These are phyloP conservation scores for Stichodactyla helianthus DNA, from an alignment of 64 coral and sea anemone genomes.

Conservation along the genomic window DNA sequence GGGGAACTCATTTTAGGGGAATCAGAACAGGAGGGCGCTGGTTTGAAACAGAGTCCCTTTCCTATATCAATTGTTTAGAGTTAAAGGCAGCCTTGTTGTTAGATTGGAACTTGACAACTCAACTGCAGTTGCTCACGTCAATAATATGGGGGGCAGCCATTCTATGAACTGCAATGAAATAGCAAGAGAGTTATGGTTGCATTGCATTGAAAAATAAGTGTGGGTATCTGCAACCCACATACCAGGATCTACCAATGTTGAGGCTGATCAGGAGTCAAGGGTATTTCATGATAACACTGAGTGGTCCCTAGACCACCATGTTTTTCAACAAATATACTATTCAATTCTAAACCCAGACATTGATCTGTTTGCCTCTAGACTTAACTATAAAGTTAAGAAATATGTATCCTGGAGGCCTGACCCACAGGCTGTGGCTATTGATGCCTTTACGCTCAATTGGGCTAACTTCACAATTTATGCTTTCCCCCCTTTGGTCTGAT, in stretches of 20 bases:
- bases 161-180: conserved; percentile 30
- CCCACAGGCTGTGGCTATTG: conserved; percentile 11
- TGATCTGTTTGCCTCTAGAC: conserved; percentile 53
- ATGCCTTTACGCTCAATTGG: conserved; percentile 35
- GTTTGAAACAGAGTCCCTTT: conserved; percentile 16
- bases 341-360: conserved; percentile 26
- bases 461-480: conserved; percentile 40
- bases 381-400: conserved; percentile 40
- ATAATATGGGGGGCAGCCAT: conserved; percentile 58
- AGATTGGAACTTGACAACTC: conserved; percentile 25
- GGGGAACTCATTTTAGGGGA: conserved; percentile 28
- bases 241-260: conserved; percentile 46
- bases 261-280: conserved; percentile 48
- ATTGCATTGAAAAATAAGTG: conserved; percentile 40
- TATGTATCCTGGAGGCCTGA: conserved; percentile 57
- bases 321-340: conserved; percentile 30
- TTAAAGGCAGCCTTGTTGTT: conserved; percentile 39
- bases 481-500: conserved; percentile 44
- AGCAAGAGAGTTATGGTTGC: conserved; percentile 52
- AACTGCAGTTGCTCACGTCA: neutral
- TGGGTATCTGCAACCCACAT: conserved; percentile 55
- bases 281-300: conserved; percentile 39
- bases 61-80: conserved; percentile 46
- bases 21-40: conserved; percentile 21
- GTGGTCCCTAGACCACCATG: conserved; percentile 28